Conservation (phyloP, 2,888 invertebrate species). For the Lycocerus yunnanus region DNA sequence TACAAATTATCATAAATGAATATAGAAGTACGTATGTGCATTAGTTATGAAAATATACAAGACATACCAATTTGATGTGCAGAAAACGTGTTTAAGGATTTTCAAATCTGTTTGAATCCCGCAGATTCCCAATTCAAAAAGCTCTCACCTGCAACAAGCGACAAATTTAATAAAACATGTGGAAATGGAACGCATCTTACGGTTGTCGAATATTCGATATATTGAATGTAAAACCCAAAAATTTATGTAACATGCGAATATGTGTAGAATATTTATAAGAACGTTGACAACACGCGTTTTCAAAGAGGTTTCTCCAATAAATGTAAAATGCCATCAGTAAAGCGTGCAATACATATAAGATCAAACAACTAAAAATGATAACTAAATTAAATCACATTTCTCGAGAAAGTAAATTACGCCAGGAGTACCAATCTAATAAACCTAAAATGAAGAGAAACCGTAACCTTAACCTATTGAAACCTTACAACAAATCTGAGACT, state of each 20-base stretch:
- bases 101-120: constrained; percentile 36
- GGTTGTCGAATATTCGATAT: constrained; percentile 36
- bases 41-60: constrained; percentile 6
- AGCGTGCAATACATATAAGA: constrained; percentile 10
- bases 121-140: constrained; percentile 40
- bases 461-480: constrained; percentile 29
- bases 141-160: constrained; percentile 41
- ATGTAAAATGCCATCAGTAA: constrained; percentile 2
- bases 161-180: constrained; percentile 43
- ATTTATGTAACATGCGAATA: constrained; percentile 26
- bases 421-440: constrained; percentile 18
- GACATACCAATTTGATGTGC: constrained; percentile 15
- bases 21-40: not conserved
- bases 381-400: not conserved
- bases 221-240: constrained; percentile 32
- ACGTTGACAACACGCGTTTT: constrained; percentile 13
- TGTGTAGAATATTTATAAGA: constrained; percentile 21
- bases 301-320: constrained; percentile 1
- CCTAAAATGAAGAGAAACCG: constrained; percentile 24
- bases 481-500: constrained; percentile 45
- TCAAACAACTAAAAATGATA: not conserved
- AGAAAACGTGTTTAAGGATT: constrained; percentile 27
- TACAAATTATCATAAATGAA: not conserved
- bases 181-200: constrained; percentile 24
- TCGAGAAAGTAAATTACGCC: not conserved